These are phyloP conservation scores for Otis tarda DNA, from an alignment of 2,113 vertebrate genomes.

Conservation along the genomic window DNA sequence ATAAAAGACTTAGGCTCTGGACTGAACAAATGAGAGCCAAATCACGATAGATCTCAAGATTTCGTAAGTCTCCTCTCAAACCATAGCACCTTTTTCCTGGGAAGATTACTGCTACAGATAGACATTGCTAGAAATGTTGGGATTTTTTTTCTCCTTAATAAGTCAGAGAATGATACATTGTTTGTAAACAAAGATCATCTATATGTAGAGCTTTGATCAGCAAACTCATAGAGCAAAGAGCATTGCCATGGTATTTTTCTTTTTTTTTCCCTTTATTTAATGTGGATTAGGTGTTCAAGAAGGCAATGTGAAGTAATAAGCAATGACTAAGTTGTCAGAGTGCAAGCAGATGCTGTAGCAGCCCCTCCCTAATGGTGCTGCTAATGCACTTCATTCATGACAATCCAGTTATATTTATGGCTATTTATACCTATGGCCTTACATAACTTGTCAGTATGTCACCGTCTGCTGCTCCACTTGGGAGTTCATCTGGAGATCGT, in stretches of 20 bases:
- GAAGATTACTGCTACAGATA: not conserved
- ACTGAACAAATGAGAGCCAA: not conserved
- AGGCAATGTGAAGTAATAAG: not conserved
- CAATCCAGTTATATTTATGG: not conserved
- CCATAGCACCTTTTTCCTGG: not conserved
- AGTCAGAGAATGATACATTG: not conserved
- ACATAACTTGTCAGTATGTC: constrained; percentile 18
- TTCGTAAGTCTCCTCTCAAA: not conserved
- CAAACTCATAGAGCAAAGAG: not conserved
- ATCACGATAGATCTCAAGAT: not conserved
- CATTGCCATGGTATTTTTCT: not conserved
- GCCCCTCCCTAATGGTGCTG: not conserved
- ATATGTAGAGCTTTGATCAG: not conserved
- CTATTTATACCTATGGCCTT: constrained; percentile 1
- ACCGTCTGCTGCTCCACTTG: constrained; percentile 22
- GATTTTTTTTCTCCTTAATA: not conserved
- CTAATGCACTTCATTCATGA: not conserved
- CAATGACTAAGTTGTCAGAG: not conserved
- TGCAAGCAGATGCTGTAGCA: not conserved
- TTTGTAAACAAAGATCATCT: not conserved
- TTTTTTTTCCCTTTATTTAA: not conserved
- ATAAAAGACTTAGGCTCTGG: not conserved
- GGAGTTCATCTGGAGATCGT: not conserved
- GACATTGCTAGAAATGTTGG: not conserved
- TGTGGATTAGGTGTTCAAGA: not conserved